Percentiles rank a stretch among this genome's conserved stretches.
Evolutionary conservation across 2,797 vertebrate species (phyloP).

Genomic region (Fundulus diaphanus): DNA sequence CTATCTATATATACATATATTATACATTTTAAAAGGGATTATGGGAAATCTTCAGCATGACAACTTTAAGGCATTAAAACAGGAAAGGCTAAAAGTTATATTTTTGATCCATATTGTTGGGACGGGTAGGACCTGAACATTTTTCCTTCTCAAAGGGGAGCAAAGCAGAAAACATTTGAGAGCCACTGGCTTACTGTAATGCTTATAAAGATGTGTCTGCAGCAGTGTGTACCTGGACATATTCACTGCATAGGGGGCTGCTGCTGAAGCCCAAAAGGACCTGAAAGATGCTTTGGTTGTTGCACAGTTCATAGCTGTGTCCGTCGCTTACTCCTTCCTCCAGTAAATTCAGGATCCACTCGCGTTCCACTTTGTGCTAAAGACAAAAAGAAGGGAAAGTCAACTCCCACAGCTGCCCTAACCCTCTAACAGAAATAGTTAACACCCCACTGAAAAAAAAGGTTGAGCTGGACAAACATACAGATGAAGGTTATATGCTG

Average conservation of each 20-base stretch:
- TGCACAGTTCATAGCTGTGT: slow-evolving; percentile 87
- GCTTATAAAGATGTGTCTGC: not conserved
- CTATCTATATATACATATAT: no score
- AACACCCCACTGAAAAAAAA: slow-evolving; percentile 17
- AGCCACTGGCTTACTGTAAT: no score
- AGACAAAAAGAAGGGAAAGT: slow-evolving; percentile 14
- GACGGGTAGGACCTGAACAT: no score
- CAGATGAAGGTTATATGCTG: slow-evolving; percentile 45
- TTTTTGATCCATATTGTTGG: no score
- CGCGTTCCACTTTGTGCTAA: slow-evolving; percentile 89
- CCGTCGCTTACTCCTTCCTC: slow-evolving; percentile 87
- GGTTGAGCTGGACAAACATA: slow-evolving; percentile 28
- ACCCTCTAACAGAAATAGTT: slow-evolving; percentile 16
- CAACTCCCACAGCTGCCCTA: not conserved
- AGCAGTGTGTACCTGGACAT: slow-evolving; percentile 79
- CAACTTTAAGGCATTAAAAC: no score
- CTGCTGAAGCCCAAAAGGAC: slow-evolving; percentile 87
- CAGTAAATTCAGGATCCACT: slow-evolving; percentile 90
- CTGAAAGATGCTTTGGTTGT: slow-evolving; percentile 88
- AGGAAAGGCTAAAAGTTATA: no score
- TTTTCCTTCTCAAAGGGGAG: no score
- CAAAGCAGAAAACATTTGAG: no score
- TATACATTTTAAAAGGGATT: no score
- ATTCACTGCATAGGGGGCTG: slow-evolving; percentile 87
- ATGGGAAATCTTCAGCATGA: no score